Evolutionary conservation across 2,888 invertebrate species (phyloP).

Genomic region (Machimus atricapillus): DNA sequence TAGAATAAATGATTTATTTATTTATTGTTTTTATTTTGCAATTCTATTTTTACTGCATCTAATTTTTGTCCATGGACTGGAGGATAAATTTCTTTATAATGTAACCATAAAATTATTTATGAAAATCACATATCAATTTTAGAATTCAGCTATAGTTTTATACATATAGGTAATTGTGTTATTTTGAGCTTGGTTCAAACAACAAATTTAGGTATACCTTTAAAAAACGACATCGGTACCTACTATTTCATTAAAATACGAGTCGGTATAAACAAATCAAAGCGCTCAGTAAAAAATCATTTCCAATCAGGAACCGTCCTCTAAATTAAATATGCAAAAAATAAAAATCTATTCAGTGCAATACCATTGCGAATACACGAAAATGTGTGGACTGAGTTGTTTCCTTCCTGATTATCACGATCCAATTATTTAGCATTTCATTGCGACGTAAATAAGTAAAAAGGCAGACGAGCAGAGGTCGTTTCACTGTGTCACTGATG

Average conservation of each 20-base stretch:
- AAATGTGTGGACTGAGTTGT: neutral
- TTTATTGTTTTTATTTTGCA: too few species aligned
- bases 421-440: neutral
- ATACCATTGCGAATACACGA: neutral
- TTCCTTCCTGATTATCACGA: neutral
- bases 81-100: too few species aligned
- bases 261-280: neutral
- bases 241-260: neutral
- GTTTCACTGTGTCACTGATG: neutral
- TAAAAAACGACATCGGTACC: too few species aligned
- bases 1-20: neutral
- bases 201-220: too few species aligned
- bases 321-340: neutral
- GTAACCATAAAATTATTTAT: too few species aligned
- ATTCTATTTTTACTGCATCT: too few species aligned
- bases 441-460: neutral
- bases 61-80: too few species aligned
- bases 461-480: neutral
- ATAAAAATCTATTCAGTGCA: neutral
- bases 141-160: too few species aligned
- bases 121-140: too few species aligned
- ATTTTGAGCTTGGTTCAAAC: too few species aligned
- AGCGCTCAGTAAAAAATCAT: neutral
- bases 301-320: neutral
- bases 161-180: too few species aligned